Evolutionary conservation across 1,140 invertebrate species (phyloP), one percentile per base, ranked within the genome.

Genomic region (Pantala flavescens): DNA sequence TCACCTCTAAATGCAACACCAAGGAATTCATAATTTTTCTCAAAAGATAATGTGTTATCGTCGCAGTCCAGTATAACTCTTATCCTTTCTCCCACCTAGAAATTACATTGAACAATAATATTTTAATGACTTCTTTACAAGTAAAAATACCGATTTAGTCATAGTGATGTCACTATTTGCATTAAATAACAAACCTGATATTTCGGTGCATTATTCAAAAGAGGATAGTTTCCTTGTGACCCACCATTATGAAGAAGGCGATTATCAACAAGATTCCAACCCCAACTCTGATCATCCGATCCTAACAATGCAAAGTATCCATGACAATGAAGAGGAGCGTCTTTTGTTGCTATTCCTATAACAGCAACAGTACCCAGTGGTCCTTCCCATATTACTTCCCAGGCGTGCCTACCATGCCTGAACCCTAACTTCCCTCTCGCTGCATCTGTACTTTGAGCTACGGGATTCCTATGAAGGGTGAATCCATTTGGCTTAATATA

Each of bases 301-400:
- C 97, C 97, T 71, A 99, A 84, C 73, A 99, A 84, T 7, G 96
- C 92, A 42, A 98, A 91, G 86, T 99, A 99, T 76, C 97, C 97
- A 79, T 93, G 93, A 83, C 93, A 95, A 80, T 93, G 89, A 71
- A 98, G 83, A 28, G 93, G 88, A 23, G 96, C 94, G 81, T 97
- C 93, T 85, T 95, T 96, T 3, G 97, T 98, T 28, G 96, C 94
- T 78, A 99, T 92, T 43, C 97, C 96, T 79, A 98, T 91, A 24
- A 98, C 94, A 55, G 96, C 95, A 11, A 97, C 95, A 19, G 95
- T 98, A 0, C 96, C 97, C 43, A 99, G 84, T 0, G 97, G 97
- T 23, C 97, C 97, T 88, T 98, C 96, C 97, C 97, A 99, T 81
- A 97, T 96, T 0, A 99, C 92, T 85, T 99, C 96, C 96, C 97